phyloP scores from a whole-genome alignment of 2,113 vertebrate species.

The Sarotherodon lohbergeri region DNA sequence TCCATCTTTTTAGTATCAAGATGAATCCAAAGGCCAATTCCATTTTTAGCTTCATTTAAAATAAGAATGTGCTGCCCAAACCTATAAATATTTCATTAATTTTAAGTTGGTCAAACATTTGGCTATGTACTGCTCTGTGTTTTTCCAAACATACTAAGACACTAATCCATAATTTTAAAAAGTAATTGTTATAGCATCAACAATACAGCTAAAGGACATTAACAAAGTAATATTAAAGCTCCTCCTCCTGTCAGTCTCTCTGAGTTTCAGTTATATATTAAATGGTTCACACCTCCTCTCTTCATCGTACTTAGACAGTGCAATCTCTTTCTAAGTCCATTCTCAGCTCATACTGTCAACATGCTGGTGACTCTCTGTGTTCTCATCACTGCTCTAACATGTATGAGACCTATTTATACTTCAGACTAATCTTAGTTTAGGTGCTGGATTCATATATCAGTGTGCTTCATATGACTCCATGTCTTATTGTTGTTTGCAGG shows the following conservation, averaged over 20 bases:
- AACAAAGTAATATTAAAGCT: neutral
- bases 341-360: neutral
- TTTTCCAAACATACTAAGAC: neutral
- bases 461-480: fast-evolving
- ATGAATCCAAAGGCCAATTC: neutral
- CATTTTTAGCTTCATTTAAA: neutral
- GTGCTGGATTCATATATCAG: neutral
- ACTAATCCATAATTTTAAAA: neutral
- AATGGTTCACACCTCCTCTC: neutral
- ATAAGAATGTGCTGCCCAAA: neutral
- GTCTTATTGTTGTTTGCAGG: fast-evolving
- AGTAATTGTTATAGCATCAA: neutral
- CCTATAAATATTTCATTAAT: neutral
- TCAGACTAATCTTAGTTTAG: neutral
- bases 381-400: neutral
- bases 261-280: neutral
- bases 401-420: neutral
- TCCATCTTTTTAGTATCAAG: fast-evolving
- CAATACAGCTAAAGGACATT: neutral
- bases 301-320: neutral
- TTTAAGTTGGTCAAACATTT: neutral
- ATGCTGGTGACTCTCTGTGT: neutral
- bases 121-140: neutral
- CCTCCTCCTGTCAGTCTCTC: neutral
- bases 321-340: neutral